Base-by-base conservation (phyloP, 2,797 vertebrate genomes). In the Denticeps clupeoides region DNA sequence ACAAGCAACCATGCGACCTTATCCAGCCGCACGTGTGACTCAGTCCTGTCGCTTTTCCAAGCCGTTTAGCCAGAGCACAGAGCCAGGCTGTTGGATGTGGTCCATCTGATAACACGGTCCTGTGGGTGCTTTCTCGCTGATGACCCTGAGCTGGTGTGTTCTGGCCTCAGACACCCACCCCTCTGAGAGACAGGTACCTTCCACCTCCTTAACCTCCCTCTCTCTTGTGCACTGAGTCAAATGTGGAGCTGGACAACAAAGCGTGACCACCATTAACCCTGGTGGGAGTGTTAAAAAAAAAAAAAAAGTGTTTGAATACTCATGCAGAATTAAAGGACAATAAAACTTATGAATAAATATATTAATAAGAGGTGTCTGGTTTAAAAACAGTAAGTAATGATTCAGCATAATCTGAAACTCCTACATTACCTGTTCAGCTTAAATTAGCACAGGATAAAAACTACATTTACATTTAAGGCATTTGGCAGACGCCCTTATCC, bases 61-160 rank as follows among this genome's bases (percentile, higher is more conserved):
- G 68, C 77, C 73, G 81, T 82, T 84, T 77, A 81, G 77, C 69
- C 73, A 46, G 68, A 74, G 74, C 72, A 82, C 82, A 79, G 79
- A 67, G 74, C 77, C 72, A 80, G 80, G 72, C 73, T 77, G 80
- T 79, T 85, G 81, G 82, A 83, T 72, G 49, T 58, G 52, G 41
- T 82, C 80, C 80, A 83, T 84, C 77, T 76, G 82, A 83, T 80
- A 76, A 75, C 69, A 65, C 60, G 51, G 69, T 70, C 79, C 77
- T 73, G 70, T 65, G 74, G 78, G 78, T 60, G 64, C 73, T 66
- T 56, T 74, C 72, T 73, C 66, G 58, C 69, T 77, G 76, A 79
- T 72, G 76, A 70, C 70, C 66, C 69, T 70, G 60, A 59, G 70
- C 64, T 60, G 68, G 74, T 72, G 68, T 72, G 76, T 73, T 51